Evolutionary conservation across 2,797 vertebrate genomes (phyloP).

Genomic region (Sebastes minor): DNA sequence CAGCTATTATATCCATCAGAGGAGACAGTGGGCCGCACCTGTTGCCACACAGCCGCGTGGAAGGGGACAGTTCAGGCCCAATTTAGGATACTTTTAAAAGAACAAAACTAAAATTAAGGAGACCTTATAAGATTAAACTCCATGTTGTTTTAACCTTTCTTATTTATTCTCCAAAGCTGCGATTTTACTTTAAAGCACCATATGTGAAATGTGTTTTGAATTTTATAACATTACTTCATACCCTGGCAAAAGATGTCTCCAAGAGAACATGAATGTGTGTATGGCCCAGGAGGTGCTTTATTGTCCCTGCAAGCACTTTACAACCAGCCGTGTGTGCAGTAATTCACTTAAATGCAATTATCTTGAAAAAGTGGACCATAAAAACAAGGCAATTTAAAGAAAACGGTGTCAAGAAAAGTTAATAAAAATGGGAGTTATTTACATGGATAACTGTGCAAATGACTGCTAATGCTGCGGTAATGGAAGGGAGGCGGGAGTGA

Average conservation of each 20-base stretch:
- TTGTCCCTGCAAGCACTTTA: conserved; percentile 74
- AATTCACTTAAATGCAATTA: conserved; percentile 78
- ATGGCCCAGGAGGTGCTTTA: conserved; percentile 70
- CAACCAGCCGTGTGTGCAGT: conserved; percentile 65
- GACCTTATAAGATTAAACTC: conserved; percentile 17
- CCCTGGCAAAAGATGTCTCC: conserved; percentile 71
- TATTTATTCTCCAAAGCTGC: conserved; percentile 39
- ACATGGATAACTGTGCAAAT: conserved; percentile 73
- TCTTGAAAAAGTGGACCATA: conserved; percentile 74
- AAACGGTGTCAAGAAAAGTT: conserved; percentile 74
- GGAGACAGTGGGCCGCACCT: conserved; percentile 84
- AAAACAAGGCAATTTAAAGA: conserved; percentile 71
- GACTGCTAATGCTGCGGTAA: conserved; percentile 69
- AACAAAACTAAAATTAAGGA: conserved; percentile 2
- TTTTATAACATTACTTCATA: conserved; percentile 79
- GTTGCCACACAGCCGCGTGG: conserved; percentile 72
- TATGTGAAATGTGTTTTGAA: conserved; percentile 68
- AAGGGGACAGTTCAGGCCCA: conserved; percentile 46
- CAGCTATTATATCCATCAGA: conserved; percentile 82
- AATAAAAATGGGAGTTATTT: conserved; percentile 79
- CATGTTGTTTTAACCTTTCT: conserved; percentile 53
- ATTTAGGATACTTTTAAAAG: conserved; percentile 30
- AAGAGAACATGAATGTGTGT: conserved; percentile 60
- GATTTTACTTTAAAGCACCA: conserved; percentile 51
- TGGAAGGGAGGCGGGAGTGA: conserved; percentile 56